Conservation (phyloP, 2,888 invertebrate genomes). For the Orthosia incerta region DNA sequence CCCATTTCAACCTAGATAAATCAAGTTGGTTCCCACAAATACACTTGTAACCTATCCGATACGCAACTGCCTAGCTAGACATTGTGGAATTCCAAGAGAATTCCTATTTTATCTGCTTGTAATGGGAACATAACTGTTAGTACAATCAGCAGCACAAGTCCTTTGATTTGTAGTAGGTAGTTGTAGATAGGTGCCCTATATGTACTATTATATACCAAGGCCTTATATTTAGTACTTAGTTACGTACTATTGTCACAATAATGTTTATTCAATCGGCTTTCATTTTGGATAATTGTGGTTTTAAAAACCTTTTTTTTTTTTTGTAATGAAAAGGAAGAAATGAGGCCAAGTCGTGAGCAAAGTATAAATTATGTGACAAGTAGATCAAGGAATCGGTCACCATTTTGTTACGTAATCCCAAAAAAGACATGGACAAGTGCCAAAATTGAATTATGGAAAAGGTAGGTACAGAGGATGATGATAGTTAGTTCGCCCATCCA, state of each 20-base stretch:
- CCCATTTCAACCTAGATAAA: not conserved
- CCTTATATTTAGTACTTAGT: not conserved
- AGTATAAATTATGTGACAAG: not conserved
- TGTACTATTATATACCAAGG: too few species aligned
- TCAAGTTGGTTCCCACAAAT: constrained; percentile 15
- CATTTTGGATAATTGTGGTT: not conserved
- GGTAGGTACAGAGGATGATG: not conserved
- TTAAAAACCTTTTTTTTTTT: not conserved
- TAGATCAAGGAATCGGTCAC: not conserved
- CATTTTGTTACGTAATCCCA: not conserved
- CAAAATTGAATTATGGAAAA: not conserved
- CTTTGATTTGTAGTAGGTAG: not conserved
- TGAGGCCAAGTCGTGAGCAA: not conserved
- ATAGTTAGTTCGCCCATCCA: not conserved
- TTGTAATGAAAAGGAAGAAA: too few species aligned
- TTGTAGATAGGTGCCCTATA: not conserved
- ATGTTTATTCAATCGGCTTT: not conserved
- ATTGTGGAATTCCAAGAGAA: constrained; percentile 17
- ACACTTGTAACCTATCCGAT: not conserved
- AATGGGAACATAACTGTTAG: constrained; percentile 25
- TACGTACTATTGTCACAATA: not conserved
- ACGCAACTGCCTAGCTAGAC: constrained; percentile 1
- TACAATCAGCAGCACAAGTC: not conserved
- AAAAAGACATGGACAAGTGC: not conserved
- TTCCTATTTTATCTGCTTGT: constrained; percentile 21